A percentile compares a stretch with the other conserved stretches of the same genome.
These are phyloP conservation scores for Thunnus maccoyii DNA, from an alignment of 2,113 vertebrate species.

Conservation along the genomic window DNA sequence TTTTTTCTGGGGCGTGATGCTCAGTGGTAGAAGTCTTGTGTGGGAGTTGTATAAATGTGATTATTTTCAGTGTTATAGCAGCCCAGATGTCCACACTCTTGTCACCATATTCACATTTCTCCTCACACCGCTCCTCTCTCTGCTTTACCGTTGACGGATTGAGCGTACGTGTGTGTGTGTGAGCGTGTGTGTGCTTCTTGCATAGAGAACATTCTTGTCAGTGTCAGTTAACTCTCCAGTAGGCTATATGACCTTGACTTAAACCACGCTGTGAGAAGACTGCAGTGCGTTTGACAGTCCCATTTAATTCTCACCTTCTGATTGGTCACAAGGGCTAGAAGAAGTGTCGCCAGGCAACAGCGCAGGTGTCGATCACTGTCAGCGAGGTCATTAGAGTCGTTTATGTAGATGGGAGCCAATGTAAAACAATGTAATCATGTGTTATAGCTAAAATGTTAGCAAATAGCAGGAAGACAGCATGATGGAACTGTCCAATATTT, in stretches of 20 bases:
- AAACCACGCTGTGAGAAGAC: conserved; percentile 37
- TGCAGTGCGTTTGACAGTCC: conserved; percentile 34
- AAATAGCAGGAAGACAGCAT: no score
- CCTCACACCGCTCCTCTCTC: background rate
- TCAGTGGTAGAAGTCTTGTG: conserved; percentile 17
- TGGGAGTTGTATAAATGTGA: conserved; percentile 40
- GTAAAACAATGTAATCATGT: background rate
- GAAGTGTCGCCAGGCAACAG: conserved; percentile 39
- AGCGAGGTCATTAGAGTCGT: conserved; percentile 19
- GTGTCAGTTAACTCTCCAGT: background rate
- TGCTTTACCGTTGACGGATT: background rate
- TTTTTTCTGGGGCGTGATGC: conserved; percentile 19
- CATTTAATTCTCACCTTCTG: conserved; percentile 40
- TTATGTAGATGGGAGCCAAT: conserved; percentile 17
- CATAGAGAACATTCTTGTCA: conserved; percentile 10
- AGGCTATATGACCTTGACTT: conserved; percentile 44
- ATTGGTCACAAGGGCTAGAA: conserved; percentile 19
- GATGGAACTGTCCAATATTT: background rate
- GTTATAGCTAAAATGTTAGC: no score
- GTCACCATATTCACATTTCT: conserved; percentile 43
- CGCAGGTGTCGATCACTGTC: conserved; percentile 48
- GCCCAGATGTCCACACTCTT: conserved; percentile 33
- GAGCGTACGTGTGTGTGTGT: background rate
- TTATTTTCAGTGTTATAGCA: conserved; percentile 25
- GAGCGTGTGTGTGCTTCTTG: background rate